Evolutionary conservation across 2,888 invertebrate species (phyloP).

Genomic region (Idaea dimidiata): DNA sequence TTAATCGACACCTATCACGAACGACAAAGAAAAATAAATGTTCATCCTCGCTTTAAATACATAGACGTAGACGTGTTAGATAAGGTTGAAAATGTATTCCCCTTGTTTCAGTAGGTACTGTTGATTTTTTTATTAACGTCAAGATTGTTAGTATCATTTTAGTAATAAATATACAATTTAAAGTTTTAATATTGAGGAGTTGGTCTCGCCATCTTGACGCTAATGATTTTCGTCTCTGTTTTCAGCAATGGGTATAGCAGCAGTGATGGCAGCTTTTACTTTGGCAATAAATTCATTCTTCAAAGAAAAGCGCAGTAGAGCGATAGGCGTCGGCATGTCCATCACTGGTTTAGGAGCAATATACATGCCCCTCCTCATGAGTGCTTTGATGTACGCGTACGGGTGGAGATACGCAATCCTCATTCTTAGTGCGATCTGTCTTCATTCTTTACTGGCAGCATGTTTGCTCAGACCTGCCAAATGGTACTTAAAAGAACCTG

Average conservation of each 20-base stretch:
- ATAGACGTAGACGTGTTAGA: too few relatives aligned
- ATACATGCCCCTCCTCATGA: slow-evolving; percentile 82
- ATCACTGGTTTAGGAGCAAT: slow-evolving; percentile 85
- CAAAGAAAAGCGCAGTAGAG: slow-evolving; percentile 81
- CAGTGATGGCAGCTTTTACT: slow-evolving; percentile 82
- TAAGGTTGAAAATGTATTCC: too few relatives aligned
- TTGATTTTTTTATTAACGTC: too few relatives aligned
- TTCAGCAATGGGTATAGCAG: slow-evolving; percentile 83
- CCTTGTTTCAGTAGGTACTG: too few relatives aligned
- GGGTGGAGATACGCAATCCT: slow-evolving; percentile 83
- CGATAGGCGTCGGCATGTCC: slow-evolving; percentile 83
- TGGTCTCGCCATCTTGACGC: too few relatives aligned
- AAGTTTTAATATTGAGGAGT: too few relatives aligned
- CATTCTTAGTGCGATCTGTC: slow-evolving; percentile 81
- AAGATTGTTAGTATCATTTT: too few relatives aligned
- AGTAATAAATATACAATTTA: too few relatives aligned
- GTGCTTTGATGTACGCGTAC: slow-evolving; percentile 76
- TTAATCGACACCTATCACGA: too few relatives aligned
- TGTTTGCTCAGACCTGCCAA: slow-evolving; percentile 84
- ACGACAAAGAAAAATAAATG: too few relatives aligned
- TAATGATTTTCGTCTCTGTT: too few relatives aligned
- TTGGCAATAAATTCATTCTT: slow-evolving; percentile 85
- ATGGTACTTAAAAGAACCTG: slow-evolving; percentile 81
- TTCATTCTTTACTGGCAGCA: slow-evolving; percentile 82
- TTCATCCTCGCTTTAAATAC: too few relatives aligned